A percentile compares a stretch with the other conserved stretches of the same genome.
Evolutionary conservation across 2,797 vertebrate species (phyloP).

Genomic region (Chrosomus eos): DNA sequence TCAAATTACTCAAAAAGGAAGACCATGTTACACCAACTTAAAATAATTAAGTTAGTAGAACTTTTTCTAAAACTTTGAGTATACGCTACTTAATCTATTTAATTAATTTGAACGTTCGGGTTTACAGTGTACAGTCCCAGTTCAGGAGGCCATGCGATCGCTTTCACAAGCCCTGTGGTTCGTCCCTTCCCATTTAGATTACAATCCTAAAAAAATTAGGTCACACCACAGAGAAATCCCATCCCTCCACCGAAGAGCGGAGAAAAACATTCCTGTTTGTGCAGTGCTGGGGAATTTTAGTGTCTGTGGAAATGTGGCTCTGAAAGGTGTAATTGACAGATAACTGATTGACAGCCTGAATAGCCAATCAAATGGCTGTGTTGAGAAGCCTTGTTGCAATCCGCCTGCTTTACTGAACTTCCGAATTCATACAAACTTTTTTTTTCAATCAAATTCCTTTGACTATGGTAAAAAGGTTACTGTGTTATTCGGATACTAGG

Average conservation of each 20-base stretch:
- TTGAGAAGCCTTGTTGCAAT: not conserved
- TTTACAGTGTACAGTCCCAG: slow-evolving; percentile 41
- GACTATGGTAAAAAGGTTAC: not conserved
- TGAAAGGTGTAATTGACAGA: not conserved
- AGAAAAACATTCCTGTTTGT: slow-evolving; percentile 27
- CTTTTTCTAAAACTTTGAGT: too few relatives aligned
- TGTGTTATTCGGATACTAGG: not conserved
- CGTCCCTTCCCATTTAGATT: slow-evolving; percentile 58
- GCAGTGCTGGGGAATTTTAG: slow-evolving; percentile 7
- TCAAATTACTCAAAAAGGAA: too few relatives aligned
- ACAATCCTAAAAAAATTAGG: slow-evolving; percentile 60
- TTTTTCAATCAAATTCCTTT: not conserved
- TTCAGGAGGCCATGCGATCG: slow-evolving; percentile 54
- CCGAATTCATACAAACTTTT: not conserved
- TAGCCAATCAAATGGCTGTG: not conserved
- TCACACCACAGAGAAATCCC: slow-evolving; percentile 52
- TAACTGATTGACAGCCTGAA: not conserved
- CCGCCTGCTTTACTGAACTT: not conserved
- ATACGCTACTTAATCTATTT: too few relatives aligned
- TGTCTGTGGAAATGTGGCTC: slow-evolving; percentile 12
- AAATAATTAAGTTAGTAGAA: too few relatives aligned
- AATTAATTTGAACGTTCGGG: too few relatives aligned
- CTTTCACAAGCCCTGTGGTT: slow-evolving; percentile 59
- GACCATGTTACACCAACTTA: too few relatives aligned
- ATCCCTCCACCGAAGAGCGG: slow-evolving; percentile 3